A percentile compares a stretch with the other conserved stretches of the same genome.
phyloP scores from a whole-genome alignment of 2,797 vertebrate genomes.

The Falco columbarius region DNA sequence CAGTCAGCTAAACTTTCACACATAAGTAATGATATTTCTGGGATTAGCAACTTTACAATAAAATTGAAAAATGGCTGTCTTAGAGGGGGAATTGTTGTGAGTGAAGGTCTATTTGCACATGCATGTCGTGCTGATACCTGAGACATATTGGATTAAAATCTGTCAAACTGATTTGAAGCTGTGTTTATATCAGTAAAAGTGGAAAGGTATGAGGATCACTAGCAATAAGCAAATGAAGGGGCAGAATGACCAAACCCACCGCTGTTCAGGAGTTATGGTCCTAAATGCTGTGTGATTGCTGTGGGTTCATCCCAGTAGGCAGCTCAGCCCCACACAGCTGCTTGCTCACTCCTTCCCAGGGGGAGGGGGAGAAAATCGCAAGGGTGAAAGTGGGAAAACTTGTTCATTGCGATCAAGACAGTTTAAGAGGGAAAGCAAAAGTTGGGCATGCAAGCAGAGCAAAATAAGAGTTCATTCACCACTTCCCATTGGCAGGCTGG shows the following conservation, averaged over 20 bases:
- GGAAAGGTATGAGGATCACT: neutral
- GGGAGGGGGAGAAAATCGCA: neutral
- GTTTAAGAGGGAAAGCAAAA: neutral
- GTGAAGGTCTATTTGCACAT: neutral
- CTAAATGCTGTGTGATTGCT: neutral
- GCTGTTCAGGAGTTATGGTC: neutral
- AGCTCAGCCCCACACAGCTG: neutral
- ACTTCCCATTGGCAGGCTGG: too few relatives aligned
- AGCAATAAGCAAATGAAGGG: neutral
- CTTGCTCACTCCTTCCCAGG: neutral
- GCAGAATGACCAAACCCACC: neutral
- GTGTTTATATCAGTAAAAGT: neutral
- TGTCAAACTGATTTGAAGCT: neutral
- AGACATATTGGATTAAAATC: neutral
- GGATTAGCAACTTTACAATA: neutral
- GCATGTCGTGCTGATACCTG: neutral
- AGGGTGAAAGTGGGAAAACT: neutral
- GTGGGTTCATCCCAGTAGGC: neutral
- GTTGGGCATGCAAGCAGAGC: neutral
- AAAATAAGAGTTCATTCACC: neutral
- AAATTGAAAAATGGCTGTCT: neutral
- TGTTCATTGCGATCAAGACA: neutral
- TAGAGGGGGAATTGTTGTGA: neutral
- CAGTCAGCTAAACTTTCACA: neutral
- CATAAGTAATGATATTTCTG: neutral